phyloP scores from a whole-genome alignment of 2,888 invertebrate species.

The Eristalis pertinax region DNA sequence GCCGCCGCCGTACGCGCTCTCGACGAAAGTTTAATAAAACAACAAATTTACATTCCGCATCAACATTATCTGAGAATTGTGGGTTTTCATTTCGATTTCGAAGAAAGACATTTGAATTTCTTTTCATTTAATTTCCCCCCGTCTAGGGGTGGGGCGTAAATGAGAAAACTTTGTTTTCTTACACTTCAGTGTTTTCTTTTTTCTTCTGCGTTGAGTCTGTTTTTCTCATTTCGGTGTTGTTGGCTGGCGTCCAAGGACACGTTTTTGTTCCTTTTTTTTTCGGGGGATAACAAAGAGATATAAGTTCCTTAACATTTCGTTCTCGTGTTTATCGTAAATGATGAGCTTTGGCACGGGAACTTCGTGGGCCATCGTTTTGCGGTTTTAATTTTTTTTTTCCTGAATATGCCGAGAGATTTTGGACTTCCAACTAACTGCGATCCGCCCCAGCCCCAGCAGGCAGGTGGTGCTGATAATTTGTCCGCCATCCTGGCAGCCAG shows the following conservation, averaged over 20 bases:
- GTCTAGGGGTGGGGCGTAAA: constrained; percentile 37
- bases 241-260: neutral
- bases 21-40: constrained; percentile 53
- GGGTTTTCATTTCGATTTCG: constrained; percentile 52
- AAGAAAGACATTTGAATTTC: constrained; percentile 48
- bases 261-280: neutral
- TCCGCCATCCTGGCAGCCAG: neutral
- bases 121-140: constrained; percentile 14
- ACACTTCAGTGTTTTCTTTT: constrained; percentile 13
- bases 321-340: constrained; percentile 16
- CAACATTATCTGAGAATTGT: constrained; percentile 46
- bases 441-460: neutral
- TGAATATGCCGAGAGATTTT: neutral
- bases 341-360: neutral
- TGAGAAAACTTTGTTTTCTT: constrained; percentile 60
- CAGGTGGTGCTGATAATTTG: constrained; percentile 2
- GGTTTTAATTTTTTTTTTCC: neutral
- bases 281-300: neutral
- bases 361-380: neutral
- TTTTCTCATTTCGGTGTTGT: neutral
- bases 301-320: neutral
- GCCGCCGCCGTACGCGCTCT: neutral
- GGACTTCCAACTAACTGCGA: neutral
- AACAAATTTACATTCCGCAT: constrained; percentile 40
- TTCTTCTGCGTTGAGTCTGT: neutral